These are phyloP conservation scores for Drosophila equinoxialis DNA, from an alignment of 1,140 invertebrate species.

Conservation along the genomic window DNA sequence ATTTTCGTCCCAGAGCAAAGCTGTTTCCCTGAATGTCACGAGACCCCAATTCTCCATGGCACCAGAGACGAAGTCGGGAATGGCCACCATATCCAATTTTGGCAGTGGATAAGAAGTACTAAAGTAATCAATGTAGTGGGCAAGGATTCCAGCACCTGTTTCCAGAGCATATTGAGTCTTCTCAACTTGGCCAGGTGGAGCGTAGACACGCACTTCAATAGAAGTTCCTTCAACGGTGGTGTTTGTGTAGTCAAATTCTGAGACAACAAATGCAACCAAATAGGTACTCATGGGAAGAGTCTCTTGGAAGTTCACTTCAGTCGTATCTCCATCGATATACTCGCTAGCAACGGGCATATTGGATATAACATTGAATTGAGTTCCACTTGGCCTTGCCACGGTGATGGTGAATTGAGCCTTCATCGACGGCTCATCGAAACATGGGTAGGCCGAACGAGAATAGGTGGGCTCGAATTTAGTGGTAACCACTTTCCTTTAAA, in stretches of 20 bases:
- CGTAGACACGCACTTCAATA: constrained; percentile 89
- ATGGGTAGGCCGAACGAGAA: constrained; percentile 95
- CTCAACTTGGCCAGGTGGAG: constrained; percentile 88
- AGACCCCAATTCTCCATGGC: constrained; percentile 98
- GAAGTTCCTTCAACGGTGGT: constrained; percentile 84
- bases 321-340: constrained; percentile 50
- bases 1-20: constrained; percentile 89
- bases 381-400: constrained; percentile 87
- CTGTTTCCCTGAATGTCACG: constrained; percentile 92
- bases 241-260: constrained; percentile 89
- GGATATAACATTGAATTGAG: constrained; percentile 89
- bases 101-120: constrained; percentile 92
- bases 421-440: constrained; percentile 97
- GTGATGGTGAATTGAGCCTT: constrained; percentile 94
- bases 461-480: constrained; percentile 97
- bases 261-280: constrained; percentile 94
- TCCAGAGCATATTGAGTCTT: constrained; percentile 92
- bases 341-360: constrained; percentile 87
- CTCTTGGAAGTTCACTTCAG: constrained; percentile 87
- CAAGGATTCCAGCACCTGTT: constrained; percentile 90
- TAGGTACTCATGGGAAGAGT: constrained; percentile 97
- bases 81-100: constrained; percentile 95
- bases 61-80: constrained; percentile 97
- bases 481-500: constrained; percentile 90
- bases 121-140: constrained; percentile 95